These are phyloP conservation scores for Pseudochaenichthys georgianus DNA, from an alignment of 2,797 vertebrate genomes.

Conservation along the genomic window DNA sequence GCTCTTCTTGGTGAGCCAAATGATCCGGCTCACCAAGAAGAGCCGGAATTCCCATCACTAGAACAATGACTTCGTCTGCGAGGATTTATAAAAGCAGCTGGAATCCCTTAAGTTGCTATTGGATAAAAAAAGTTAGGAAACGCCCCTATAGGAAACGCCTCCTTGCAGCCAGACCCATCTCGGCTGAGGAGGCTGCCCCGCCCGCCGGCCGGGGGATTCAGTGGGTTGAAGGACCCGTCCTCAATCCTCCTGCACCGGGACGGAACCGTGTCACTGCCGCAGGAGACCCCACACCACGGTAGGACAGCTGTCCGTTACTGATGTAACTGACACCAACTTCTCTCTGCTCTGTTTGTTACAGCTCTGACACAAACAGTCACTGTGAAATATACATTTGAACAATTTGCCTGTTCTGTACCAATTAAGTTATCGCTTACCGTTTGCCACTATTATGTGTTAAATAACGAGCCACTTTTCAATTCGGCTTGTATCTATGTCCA, in stretches of 20 bases:
- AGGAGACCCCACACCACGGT: conserved; percentile 67
- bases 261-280: conserved; percentile 84
- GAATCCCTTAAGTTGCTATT: too few relatives aligned
- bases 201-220: conserved; percentile 50
- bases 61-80: too few relatives aligned
- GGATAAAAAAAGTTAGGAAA: too few relatives aligned
- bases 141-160: too few relatives aligned
- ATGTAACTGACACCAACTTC: neutral
- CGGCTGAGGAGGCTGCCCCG: conserved; percentile 73
- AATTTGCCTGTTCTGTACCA: neutral
- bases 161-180: too few relatives aligned
- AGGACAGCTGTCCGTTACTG: conserved; percentile 22
- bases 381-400: neutral
- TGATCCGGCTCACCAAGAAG: too few relatives aligned
- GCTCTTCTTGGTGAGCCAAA: too few relatives aligned
- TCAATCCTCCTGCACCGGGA: conserved; percentile 88
- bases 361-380: neutral
- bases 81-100: too few relatives aligned
- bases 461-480: neutral
- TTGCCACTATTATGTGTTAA: neutral
- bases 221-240: conserved; percentile 76
- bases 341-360: too few relatives aligned
- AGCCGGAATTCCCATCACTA: too few relatives aligned
- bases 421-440: neutral
- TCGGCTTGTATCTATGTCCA: neutral